Conservation (phyloP, 2,113 vertebrate species). For the Neolamprologus caudopunctatus region DNA sequence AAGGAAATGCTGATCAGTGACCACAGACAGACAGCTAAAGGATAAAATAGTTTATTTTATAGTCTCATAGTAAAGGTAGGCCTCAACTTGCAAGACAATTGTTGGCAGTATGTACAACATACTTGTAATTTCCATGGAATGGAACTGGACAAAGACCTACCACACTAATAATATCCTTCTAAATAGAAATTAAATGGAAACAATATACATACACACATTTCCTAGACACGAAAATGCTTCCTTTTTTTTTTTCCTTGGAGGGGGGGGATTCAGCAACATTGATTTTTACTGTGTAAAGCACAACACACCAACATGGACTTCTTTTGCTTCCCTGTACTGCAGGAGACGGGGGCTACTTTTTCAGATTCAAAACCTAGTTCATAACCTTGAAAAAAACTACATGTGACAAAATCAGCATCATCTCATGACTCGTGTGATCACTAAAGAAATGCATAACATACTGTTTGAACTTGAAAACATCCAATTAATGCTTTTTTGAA, state of each 20-base stretch:
- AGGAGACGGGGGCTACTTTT: slow-evolving; percentile 50
- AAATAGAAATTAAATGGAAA: slow-evolving; percentile 64
- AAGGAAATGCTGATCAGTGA: neutral
- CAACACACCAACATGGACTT: slow-evolving; percentile 58
- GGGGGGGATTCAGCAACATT: slow-evolving; percentile 47
- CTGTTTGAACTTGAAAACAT: slow-evolving; percentile 60
- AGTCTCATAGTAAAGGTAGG: slow-evolving; percentile 98
- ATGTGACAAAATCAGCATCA: slow-evolving; percentile 52
- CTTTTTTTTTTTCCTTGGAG: slow-evolving; percentile 4
- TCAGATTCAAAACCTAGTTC: slow-evolving; percentile 63
- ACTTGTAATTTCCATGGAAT: slow-evolving; percentile 92
- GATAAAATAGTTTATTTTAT: slow-evolving; percentile 99
- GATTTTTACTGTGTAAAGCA: slow-evolving; percentile 65
- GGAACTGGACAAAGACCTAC: slow-evolving; percentile 80
- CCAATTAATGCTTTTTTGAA: slow-evolving; percentile 49
- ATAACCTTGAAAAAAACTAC: slow-evolving; percentile 51
- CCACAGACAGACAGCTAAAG: slow-evolving; percentile 56
- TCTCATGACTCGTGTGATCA: slow-evolving; percentile 54
- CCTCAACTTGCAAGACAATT: slow-evolving; percentile 97
- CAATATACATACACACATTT: slow-evolving; percentile 69
- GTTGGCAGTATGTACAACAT: slow-evolving; percentile 99
- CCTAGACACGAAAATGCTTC: slow-evolving; percentile 59
- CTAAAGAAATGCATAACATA: slow-evolving; percentile 66
- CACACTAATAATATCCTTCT: slow-evolving; percentile 72
- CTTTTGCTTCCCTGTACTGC: slow-evolving; percentile 27